Evolutionary conservation across 2,888 invertebrate genomes (phyloP), one percentile per base, ranked within the genome.

Genomic region (Syrista parreyssii): DNA sequence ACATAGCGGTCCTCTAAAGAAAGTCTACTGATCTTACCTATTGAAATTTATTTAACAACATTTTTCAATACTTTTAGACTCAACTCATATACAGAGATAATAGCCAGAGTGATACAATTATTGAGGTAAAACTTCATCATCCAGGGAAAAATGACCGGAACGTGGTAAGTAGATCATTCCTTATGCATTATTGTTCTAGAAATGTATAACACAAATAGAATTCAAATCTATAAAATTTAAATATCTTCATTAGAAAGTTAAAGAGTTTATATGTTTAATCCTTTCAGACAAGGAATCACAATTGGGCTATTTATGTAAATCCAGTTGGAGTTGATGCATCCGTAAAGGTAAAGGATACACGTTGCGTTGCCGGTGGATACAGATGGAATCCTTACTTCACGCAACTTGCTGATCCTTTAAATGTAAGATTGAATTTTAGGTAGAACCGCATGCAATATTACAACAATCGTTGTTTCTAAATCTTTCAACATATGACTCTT

Each of bases 331-430:
- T 97, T 77, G 98, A 98, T 92, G 98, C 98, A 0, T 94, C 96
- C 0, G 97, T 98, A 11, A 94, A 95, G 90, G 95, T 96, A 68
- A 94, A 95, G 79, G 92, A 92, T 82, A 96, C 97, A 0, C 93
- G 98, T 83, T 98, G 98, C 90, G 97, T 97, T 12, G 98, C 98
- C 1, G 97, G 96, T 34, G 98, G 98, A 11, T 98, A 97, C 88
- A 94, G 96, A 15, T 98, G 97, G 97, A 98, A 98, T 93, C 98
- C 98, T 0, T 96, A 94, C 92, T 97, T 95, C 88, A 97, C 97
- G 1, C 97, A 98, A 91, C 92, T 98, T 0, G 97, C 97, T 0
- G 97, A 97, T 92, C 97, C 97, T 0, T 93, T 97, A 69, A 97
- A 97, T 91, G 97, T 97, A 91, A 93, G 93, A 87, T 35, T 68